A percentile compares a stretch with the other conserved stretches of the same genome.
phyloP scores from a whole-genome alignment of 2,888 invertebrate species.

The Argyresthia albistria region DNA sequence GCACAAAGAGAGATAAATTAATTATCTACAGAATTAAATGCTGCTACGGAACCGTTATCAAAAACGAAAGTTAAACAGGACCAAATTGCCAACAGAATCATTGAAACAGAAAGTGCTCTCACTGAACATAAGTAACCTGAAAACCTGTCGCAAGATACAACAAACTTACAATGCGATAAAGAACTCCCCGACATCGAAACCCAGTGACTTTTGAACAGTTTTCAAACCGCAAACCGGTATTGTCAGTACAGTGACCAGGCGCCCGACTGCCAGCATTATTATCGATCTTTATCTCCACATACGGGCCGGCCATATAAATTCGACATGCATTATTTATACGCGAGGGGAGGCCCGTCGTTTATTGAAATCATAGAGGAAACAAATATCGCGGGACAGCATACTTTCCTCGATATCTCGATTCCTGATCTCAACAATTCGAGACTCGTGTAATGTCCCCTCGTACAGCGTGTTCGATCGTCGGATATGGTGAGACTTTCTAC shows the following conservation, averaged over 20 bases:
- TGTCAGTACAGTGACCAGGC: not conserved
- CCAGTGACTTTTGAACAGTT: not conserved
- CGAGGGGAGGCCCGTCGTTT: conserved; percentile 39
- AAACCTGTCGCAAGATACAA: not conserved
- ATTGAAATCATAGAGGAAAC: conserved; percentile 57
- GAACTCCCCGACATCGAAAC: not conserved
- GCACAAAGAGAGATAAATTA: no score
- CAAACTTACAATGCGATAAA: not conserved
- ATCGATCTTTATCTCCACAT: conserved; percentile 36
- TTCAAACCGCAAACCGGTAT: not conserved
- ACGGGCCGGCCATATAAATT: conserved; percentile 25
- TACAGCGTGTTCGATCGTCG: not conserved
- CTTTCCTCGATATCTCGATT: conserved; percentile 20
- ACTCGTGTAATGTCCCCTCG: conserved; percentile 22
- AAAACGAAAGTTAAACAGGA: not conserved
- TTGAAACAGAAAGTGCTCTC: not conserved
- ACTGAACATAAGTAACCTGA: not conserved
- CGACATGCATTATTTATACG: conserved; percentile 66
- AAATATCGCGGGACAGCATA: conserved; percentile 24
- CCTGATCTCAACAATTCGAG: conserved; percentile 26
- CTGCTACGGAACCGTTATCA: not conserved
- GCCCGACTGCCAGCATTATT: conserved; percentile 20
- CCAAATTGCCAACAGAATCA: not conserved
- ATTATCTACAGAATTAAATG: not conserved
- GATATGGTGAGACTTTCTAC: not conserved